phyloP scores from a whole-genome alignment of 2,888 invertebrate species.

The Syrphus vitripennis region DNA sequence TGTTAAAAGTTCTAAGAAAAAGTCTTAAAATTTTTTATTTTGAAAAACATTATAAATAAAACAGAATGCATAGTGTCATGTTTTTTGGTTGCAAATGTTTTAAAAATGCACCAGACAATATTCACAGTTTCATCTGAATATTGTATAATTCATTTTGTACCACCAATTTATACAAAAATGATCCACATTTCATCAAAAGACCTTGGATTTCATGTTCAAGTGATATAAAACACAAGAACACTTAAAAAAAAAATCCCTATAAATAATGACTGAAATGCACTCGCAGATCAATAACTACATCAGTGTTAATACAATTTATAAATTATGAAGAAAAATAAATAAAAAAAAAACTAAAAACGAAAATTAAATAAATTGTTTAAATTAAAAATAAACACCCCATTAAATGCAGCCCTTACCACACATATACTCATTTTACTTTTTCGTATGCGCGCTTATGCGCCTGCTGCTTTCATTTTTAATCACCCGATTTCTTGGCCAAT shows the following conservation, averaged over 20 bases:
- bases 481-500: slow-evolving; percentile 46
- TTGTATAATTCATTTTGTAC: not conserved
- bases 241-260: slow-evolving; percentile 10
- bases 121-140: not conserved
- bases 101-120: too few species aligned
- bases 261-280: slow-evolving; percentile 24
- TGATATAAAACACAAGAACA: not conserved
- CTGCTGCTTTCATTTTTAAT: slow-evolving; percentile 13
- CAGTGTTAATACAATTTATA: not conserved
- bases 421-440: not conserved
- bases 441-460: not conserved
- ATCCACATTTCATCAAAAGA: not conserved
- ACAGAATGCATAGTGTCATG: too few species aligned
- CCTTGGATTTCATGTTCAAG: not conserved
- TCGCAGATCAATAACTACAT: not conserved
- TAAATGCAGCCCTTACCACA: not conserved
- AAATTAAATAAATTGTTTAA: slow-evolving; percentile 14
- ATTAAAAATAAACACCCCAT: slow-evolving; percentile 58
- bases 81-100: too few species aligned
- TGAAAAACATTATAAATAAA: too few species aligned
- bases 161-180: not conserved
- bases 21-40: too few species aligned
- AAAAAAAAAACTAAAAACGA: not conserved
- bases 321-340: not conserved
- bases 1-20: too few species aligned